Evolutionary conservation across 1,140 invertebrate genomes (phyloP).

Genomic region (Polypedilum pembai): DNA sequence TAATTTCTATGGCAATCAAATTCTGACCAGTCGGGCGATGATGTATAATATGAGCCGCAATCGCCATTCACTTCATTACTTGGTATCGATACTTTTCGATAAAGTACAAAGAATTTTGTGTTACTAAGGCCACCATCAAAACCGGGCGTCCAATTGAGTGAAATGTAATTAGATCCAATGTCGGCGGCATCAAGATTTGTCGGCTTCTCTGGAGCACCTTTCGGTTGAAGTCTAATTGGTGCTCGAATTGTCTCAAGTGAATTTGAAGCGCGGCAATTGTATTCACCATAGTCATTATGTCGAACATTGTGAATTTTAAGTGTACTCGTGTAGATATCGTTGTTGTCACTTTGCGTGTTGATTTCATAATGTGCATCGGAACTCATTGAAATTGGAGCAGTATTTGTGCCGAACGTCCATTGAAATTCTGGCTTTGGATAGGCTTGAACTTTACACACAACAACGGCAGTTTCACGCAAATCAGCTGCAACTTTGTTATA

Average conservation of each 20-base stretch:
- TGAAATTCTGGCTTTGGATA: slow-evolving; percentile 88
- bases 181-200: slow-evolving; percentile 59
- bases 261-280: slow-evolving; percentile 77
- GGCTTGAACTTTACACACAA: slow-evolving; percentile 81
- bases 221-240: slow-evolving; percentile 70
- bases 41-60: slow-evolving; percentile 53
- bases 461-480: slow-evolving; percentile 70
- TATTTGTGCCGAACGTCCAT: slow-evolving; percentile 73
- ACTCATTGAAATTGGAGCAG: slow-evolving; percentile 60
- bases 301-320: slow-evolving; percentile 68
- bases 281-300: slow-evolving; percentile 79
- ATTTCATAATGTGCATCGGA: slow-evolving; percentile 82
- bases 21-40: slow-evolving; percentile 63
- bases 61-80: slow-evolving; percentile 52
- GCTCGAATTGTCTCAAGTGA: slow-evolving; percentile 65
- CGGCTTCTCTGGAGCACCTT: slow-evolving; percentile 77
- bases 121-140: slow-evolving; percentile 81
- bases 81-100: slow-evolving; percentile 53
- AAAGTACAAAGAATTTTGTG: slow-evolving; percentile 77
- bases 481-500: slow-evolving; percentile 86
- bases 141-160: slow-evolving; percentile 73
- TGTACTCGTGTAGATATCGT: slow-evolving; percentile 77
- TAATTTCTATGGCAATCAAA: slow-evolving; percentile 74
- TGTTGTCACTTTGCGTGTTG: slow-evolving; percentile 66
- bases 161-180: slow-evolving; percentile 66